Conservation (phyloP, 2,113 vertebrate species). For the Vidua macroura region DNA sequence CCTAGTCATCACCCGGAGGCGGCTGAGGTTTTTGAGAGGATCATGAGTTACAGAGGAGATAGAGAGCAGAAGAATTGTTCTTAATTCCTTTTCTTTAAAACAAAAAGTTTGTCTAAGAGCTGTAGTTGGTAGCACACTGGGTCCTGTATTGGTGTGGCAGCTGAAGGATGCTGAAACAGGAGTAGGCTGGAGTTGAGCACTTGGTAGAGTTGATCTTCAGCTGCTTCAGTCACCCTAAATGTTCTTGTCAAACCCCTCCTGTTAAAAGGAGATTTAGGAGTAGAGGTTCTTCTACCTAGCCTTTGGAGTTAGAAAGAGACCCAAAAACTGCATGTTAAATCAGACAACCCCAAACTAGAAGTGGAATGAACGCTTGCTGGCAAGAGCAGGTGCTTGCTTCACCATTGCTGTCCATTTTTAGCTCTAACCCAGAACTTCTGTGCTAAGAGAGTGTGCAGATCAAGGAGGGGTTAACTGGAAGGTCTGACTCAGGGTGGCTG, state of each 20-base stretch:
- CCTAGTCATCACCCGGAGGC: not conserved
- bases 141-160: not conserved
- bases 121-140: not conserved
- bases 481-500: not conserved
- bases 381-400: not conserved
- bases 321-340: not conserved
- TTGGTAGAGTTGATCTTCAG: not conserved
- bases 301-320: not conserved
- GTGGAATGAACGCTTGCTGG: not conserved
- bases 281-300: not conserved
- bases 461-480: not conserved
- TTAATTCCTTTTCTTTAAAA: not conserved
- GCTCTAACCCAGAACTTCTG: not conserved
- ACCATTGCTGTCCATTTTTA: not conserved
- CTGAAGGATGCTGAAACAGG: not conserved
- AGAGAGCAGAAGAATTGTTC: not conserved
- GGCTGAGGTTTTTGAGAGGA: not conserved
- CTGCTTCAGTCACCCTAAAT: not conserved
- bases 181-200: not conserved
- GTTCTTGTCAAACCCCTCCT: not conserved
- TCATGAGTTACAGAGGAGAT: not conserved
- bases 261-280: not conserved
- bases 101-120: not conserved
- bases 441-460: not conserved
- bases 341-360: not conserved